Conservation (phyloP, 2,888 invertebrate species). For the Apotomis turbidana region DNA sequence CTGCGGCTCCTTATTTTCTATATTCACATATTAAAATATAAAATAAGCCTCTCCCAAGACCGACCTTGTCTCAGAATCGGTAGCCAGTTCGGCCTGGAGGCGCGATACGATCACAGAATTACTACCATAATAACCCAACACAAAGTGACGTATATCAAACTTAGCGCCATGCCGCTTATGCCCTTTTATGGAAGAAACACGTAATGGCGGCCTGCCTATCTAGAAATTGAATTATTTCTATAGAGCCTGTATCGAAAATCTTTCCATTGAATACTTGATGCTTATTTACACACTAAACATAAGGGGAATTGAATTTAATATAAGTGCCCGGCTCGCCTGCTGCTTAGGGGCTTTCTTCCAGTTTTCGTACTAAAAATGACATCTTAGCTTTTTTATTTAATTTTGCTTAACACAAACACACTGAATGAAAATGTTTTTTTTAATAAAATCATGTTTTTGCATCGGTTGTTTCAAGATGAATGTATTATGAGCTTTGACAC, state of each 20-base stretch:
- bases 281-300: conserved; percentile 33
- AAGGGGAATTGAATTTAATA: conserved; percentile 24
- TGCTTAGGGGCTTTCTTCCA: background rate
- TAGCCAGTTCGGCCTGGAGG: conserved; percentile 31
- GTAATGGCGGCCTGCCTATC: conserved; percentile 30
- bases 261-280: conserved; percentile 37
- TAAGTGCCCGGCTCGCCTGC: background rate
- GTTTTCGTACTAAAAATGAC: background rate
- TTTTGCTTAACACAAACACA: background rate
- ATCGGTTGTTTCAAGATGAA: too few relatives aligned
- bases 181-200: background rate
- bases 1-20: too few relatives aligned
- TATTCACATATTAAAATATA: too few relatives aligned
- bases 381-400: background rate
- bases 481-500: too few relatives aligned
- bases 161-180: background rate
- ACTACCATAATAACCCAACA: conserved; percentile 40
- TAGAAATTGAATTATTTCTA: conserved; percentile 42
- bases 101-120: conserved; percentile 49
- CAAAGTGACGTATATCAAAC: background rate
- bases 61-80: conserved; percentile 20
- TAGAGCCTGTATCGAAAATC: conserved; percentile 37
- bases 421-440: too few relatives aligned
- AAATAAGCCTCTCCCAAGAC: background rate
- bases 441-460: too few relatives aligned